Conservation (phyloP, 2,888 invertebrate genomes). For the Matsumyia berberina region DNA sequence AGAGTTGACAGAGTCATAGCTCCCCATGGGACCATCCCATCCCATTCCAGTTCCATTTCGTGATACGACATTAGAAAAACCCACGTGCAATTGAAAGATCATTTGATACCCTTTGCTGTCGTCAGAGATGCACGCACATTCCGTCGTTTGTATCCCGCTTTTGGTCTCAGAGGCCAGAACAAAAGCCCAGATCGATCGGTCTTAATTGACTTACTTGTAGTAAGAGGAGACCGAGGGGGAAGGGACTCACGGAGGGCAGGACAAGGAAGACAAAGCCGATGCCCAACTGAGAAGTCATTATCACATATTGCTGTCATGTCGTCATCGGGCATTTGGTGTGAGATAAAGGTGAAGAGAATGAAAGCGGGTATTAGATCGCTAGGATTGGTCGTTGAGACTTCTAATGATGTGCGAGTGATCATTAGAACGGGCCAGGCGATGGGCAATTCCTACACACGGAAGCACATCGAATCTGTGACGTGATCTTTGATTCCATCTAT, state of each 20-base stretch:
- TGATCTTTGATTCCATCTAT: slow-evolving; percentile 67
- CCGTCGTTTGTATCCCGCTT: slow-evolving; percentile 30
- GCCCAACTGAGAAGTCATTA: slow-evolving; percentile 72
- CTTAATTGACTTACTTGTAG: slow-evolving; percentile 73
- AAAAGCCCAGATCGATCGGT: slow-evolving; percentile 70
- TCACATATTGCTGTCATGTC: slow-evolving; percentile 75
- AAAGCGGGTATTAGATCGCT: slow-evolving; percentile 24
- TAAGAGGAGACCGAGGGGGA: slow-evolving; percentile 29
- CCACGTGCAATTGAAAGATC: slow-evolving; percentile 75
- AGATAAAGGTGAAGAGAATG: slow-evolving; percentile 55
- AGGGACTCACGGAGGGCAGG: background rate
- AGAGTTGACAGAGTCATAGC: slow-evolving; percentile 48
- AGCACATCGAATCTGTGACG: slow-evolving; percentile 74
- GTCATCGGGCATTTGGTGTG: slow-evolving; percentile 69
- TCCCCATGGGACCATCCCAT: slow-evolving; percentile 64
- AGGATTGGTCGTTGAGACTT: slow-evolving; percentile 38
- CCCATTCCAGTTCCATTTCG: slow-evolving; percentile 53
- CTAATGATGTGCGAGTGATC: slow-evolving; percentile 69
- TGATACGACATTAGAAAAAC: slow-evolving; percentile 52
- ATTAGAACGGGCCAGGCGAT: slow-evolving; percentile 56
- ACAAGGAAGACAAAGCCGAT: slow-evolving; percentile 52
- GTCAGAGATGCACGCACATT: slow-evolving; percentile 68
- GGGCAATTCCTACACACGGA: slow-evolving; percentile 63
- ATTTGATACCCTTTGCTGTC: slow-evolving; percentile 62
- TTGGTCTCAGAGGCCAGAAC: slow-evolving; percentile 53